phyloP scores from a whole-genome alignment of 2,888 invertebrate species.

The Meiosimyza platycephala region DNA sequence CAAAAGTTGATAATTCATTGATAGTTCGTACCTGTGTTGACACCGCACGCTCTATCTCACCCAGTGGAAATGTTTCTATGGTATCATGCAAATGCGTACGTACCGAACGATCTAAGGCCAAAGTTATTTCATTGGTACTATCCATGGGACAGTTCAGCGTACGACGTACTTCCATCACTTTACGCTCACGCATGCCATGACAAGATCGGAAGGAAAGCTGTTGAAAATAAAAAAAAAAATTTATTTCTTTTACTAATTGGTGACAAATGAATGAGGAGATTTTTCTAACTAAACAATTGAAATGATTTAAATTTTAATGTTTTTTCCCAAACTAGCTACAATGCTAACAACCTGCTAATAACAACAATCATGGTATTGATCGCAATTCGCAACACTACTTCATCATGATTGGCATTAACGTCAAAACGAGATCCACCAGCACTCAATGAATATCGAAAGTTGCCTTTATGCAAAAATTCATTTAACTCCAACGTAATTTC shows the following conservation, averaged over 20 bases:
- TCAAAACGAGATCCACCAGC: background rate
- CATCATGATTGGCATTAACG: background rate
- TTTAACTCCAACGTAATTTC: background rate
- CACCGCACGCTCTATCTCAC: conserved; percentile 76
- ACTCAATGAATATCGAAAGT: conserved; percentile 11
- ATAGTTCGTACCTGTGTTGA: conserved; percentile 70
- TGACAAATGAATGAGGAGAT: background rate
- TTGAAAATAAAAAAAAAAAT: conserved; percentile 35
- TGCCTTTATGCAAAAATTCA: background rate
- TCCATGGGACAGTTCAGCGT: conserved; percentile 69
- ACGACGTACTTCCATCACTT: conserved; percentile 78
- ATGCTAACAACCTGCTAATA: background rate
- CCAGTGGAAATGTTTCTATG: conserved; percentile 77
- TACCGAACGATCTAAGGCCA: conserved; percentile 72
- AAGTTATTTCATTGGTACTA: conserved; percentile 66
- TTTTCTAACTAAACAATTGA: background rate
- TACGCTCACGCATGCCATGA: conserved; percentile 77
- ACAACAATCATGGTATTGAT: background rate
- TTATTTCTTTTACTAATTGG: background rate
- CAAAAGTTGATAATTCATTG: background rate
- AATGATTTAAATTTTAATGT: background rate
- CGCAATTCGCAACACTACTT: background rate
- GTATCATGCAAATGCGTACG: conserved; percentile 76
- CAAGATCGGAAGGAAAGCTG: conserved; percentile 81
- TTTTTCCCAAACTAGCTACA: background rate